Evolutionary conservation across 2,888 invertebrate species (phyloP).

Genomic region (Unio pictorum): DNA sequence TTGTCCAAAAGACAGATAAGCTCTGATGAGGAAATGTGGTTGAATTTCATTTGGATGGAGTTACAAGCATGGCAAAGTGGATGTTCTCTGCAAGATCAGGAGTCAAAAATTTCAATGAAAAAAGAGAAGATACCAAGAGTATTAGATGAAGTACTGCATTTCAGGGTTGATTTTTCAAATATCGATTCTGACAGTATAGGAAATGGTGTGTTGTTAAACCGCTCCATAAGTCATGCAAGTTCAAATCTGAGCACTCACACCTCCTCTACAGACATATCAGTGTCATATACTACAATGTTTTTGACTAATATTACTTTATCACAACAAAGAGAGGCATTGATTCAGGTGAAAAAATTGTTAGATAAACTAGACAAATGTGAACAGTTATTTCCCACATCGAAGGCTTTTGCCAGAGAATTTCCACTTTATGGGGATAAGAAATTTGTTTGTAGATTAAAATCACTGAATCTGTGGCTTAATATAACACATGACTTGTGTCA

Average conservation of each 20-base stretch:
- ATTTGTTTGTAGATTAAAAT: constrained; percentile 81
- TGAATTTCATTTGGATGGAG: constrained; percentile 93
- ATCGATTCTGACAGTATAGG: not conserved
- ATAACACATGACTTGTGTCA: constrained; percentile 87
- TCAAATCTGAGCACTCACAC: constrained; percentile 23
- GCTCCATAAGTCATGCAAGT: constrained; percentile 22
- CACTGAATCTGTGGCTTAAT: constrained; percentile 94
- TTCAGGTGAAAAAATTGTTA: constrained; percentile 82
- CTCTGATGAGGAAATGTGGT: constrained; percentile 89
- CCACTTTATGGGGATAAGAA: constrained; percentile 79
- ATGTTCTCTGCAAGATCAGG: constrained; percentile 81
- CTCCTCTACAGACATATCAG: constrained; percentile 21
- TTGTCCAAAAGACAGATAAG: constrained; percentile 73
- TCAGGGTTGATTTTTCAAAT: constrained; percentile 67
- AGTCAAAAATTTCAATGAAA: constrained; percentile 82
- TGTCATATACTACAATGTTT: constrained; percentile 48
- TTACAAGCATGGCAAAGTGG: constrained; percentile 81
- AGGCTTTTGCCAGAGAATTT: constrained; percentile 83
- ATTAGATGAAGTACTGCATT: constrained; percentile 83
- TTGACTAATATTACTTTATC: constrained; percentile 72
- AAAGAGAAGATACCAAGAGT: constrained; percentile 81
- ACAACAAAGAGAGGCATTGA: constrained; percentile 82
- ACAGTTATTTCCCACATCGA: constrained; percentile 86
- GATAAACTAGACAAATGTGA: constrained; percentile 84
- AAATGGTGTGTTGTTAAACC: too few relatives aligned